Evolutionary conservation across 2,113 vertebrate genomes (phyloP).

Genomic region (Tenebrosternarchus preto): DNA sequence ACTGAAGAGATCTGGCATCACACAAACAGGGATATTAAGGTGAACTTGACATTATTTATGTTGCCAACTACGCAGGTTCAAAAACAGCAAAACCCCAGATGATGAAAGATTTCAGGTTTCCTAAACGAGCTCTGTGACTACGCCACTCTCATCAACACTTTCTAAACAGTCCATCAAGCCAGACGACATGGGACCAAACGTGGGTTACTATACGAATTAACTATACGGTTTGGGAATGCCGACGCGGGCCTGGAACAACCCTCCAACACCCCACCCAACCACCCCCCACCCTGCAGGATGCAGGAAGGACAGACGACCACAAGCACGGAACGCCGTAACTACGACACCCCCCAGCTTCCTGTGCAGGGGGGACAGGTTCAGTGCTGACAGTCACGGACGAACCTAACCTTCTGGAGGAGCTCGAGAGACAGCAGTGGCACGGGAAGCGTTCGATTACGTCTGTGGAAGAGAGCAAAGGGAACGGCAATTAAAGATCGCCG

Average conservation of each 20-base stretch:
- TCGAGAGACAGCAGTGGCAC: neutral
- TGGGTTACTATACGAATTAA: no score
- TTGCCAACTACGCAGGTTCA: conserved; percentile 13
- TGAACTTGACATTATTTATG: conserved; percentile 19
- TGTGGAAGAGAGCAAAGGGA: neutral
- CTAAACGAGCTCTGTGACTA: neutral
- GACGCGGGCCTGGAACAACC: neutral
- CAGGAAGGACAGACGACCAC: neutral
- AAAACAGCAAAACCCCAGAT: neutral
- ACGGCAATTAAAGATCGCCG: neutral
- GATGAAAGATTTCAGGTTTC: neutral
- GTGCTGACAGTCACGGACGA: neutral
- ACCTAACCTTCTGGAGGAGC: conserved; percentile 5
- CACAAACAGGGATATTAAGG: conserved; percentile 18
- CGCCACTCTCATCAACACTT: no score
- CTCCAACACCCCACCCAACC: no score
- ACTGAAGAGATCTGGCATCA: conserved; percentile 1
- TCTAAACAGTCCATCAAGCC: no score
- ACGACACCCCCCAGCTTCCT: neutral
- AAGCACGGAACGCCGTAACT: neutral
- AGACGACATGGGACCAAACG: no score
- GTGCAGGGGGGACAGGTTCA: neutral
- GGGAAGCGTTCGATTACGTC: conserved; percentile 5
- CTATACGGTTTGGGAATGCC: no score
- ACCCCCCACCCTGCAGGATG: no score